Evolutionary conservation across 2,888 invertebrate genomes (phyloP).

Genomic region (Teleiodes luculella): DNA sequence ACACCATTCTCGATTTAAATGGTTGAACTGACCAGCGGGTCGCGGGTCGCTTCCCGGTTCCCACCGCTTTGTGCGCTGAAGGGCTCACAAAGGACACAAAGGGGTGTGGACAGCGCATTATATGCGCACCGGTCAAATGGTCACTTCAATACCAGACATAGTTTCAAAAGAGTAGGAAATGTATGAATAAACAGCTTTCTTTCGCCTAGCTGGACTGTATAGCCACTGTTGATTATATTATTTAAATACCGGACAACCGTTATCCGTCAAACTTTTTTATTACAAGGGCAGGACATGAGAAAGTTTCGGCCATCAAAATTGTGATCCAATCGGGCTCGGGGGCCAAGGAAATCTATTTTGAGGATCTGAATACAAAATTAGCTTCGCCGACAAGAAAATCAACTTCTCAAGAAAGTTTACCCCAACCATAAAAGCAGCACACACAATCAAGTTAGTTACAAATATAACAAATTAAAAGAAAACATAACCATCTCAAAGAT

Average conservation of each 20-base stretch:
- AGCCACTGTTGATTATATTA: conserved; percentile 65
- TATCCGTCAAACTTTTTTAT: conserved; percentile 66
- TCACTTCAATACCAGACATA: conserved; percentile 65
- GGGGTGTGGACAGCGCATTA: conserved; percentile 70
- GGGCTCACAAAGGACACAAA: conserved; percentile 69
- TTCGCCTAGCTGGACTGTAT: conserved; percentile 42
- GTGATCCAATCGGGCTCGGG: conserved; percentile 18
- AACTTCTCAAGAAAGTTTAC: conserved; percentile 4
- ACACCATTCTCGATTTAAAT: conserved; percentile 56
- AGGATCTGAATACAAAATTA: conserved; percentile 7
- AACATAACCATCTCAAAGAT: conserved; percentile 2
- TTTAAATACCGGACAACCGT: conserved; percentile 70
- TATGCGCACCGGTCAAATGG: conserved; percentile 72
- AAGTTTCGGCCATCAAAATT: conserved; percentile 37
- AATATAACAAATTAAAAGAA: conserved; percentile 11
- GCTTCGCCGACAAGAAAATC: background rate
- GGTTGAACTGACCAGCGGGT: conserved; percentile 43
- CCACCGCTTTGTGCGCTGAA: conserved; percentile 65
- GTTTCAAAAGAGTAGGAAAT: conserved; percentile 67
- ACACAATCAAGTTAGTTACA: background rate
- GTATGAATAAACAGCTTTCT: conserved; percentile 71
- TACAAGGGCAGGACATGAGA: conserved; percentile 62
- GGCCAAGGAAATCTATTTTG: conserved; percentile 14
- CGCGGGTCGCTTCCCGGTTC: conserved; percentile 67
- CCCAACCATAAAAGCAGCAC: background rate